These are phyloP conservation scores for Scolanthus callimorphus DNA, from an alignment of 92 coral and sea anemone genomes.

Conservation along the genomic window DNA sequence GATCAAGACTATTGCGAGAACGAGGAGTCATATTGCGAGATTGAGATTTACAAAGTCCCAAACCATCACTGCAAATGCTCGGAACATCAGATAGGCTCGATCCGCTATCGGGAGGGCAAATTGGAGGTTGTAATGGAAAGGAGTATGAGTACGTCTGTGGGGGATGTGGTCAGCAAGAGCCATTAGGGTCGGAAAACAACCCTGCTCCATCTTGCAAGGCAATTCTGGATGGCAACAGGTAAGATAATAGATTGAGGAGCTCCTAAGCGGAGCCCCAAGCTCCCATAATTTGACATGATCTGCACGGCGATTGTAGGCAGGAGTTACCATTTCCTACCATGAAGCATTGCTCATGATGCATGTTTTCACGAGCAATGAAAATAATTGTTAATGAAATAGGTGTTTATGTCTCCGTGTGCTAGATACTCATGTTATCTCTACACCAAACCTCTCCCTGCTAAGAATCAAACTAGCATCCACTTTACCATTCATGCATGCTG, in stretches of 20 bases:
- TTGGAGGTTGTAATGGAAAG: conserved; percentile 39
- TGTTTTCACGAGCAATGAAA: no score
- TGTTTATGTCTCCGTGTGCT: no score
- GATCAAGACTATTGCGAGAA: not conserved
- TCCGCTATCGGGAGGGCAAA: conserved; percentile 34
- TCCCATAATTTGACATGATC: no score
- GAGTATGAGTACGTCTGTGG: conserved; percentile 22
- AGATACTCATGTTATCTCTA: no score
- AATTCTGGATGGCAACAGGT: conserved; percentile 13
- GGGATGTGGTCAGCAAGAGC: not conserved
- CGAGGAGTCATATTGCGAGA: conserved; percentile 2
- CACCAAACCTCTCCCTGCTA: not conserved
- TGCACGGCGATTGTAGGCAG: no score
- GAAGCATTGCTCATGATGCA: no score
- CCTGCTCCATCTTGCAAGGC: conserved; percentile 31
- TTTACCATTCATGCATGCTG: not conserved
- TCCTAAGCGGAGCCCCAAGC: no score
- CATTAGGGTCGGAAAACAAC: conserved; percentile 10
- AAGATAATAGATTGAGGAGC: not conserved
- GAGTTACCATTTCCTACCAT: no score
- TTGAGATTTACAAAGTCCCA: conserved; percentile 3
- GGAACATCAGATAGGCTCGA: conserved; percentile 22
- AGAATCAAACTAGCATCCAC: not conserved
- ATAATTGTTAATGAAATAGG: no score
- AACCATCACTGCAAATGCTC: conserved; percentile 21